Base-by-base conservation (phyloP, 2,888 invertebrate species). In the Nemapogon koenigi region DNA sequence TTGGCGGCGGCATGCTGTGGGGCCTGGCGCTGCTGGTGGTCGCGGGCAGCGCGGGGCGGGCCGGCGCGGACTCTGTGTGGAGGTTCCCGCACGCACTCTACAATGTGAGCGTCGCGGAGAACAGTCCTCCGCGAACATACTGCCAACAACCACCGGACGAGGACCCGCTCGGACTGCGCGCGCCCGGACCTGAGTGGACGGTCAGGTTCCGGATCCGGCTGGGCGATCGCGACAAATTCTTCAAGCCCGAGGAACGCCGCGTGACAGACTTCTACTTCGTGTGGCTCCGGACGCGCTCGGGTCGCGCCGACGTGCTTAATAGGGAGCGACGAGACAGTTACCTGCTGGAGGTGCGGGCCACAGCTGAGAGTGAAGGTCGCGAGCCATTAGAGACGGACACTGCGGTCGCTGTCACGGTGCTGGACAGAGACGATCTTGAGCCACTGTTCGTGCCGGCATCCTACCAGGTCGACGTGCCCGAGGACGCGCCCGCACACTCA, bases 191-290 rank as follows among this genome's bases (percentile, higher is more conserved):
- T 22, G 69, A 60, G 42, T 62, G 67, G 4, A 62, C 62, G 39
- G 84, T 97, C 35, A 88, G 89, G 48, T 98, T 89, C 71, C 89
- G 90, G 58, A 94, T 98, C 59, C 83, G 89, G 14, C 86, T 85
- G 53, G 95, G 96, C 31, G 94, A 96, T 72, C 85, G 86, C 38
- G 91, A 93, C 57, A 90, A 89, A 59, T 89, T 96, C 59, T 97
- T 97, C 75, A 94, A 94, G 64, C 93, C 93, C 6, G 96, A 97
- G 62, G 90, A 92, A 51, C 83, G 89, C 42, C 78, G 86, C 43
- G 89, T 97, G 38, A 97, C 97, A 26, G 95, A 97, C 73, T 96
- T 97, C 78, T 94, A 93, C 64, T 98, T 98, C 70, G 82, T 97
- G 38, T 82, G 90, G 39, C 85, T 98, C 43, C 84, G 97, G 53